A percentile compares a stretch with the other conserved stretches of the same genome.
phyloP scores from a whole-genome alignment of 2,113 vertebrate genomes.

The Perccottus glenii region DNA sequence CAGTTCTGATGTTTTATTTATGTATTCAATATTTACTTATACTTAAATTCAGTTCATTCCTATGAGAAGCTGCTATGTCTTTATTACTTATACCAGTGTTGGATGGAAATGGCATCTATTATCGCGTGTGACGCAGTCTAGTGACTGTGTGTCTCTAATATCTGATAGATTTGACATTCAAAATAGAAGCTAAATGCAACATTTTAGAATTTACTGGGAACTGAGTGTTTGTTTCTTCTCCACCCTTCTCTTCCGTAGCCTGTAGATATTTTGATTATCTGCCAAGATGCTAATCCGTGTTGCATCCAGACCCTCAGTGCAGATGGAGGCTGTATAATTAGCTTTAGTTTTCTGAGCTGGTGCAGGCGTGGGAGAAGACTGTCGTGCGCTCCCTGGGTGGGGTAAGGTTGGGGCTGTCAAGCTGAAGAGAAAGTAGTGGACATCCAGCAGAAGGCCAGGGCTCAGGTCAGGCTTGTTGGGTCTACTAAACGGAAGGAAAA shows the following conservation, averaged over 20 bases:
- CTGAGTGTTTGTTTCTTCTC: not conserved
- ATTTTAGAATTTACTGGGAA: slow-evolving; percentile 31
- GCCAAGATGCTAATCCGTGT: slow-evolving; percentile 48
- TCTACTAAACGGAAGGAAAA: slow-evolving; percentile 6
- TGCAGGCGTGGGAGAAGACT: slow-evolving; percentile 34
- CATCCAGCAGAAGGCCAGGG: slow-evolving; percentile 13
- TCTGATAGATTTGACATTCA: slow-evolving; percentile 3
- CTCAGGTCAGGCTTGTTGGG: slow-evolving; percentile 30
- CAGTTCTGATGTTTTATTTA: slow-evolving; percentile 36
- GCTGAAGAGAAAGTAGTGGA: slow-evolving; percentile 42
- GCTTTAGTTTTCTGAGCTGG: slow-evolving; percentile 46
- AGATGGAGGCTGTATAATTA: slow-evolving; percentile 60
- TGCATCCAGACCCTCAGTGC: slow-evolving; percentile 34
- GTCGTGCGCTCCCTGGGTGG: slow-evolving; percentile 24
- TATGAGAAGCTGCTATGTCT: not conserved
- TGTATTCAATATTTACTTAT: slow-evolving; percentile 29
- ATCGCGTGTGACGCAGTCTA: not conserved
- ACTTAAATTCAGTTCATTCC: not conserved
- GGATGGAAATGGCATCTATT: not conserved
- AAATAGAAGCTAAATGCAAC: slow-evolving; percentile 16
- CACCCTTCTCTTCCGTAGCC: slow-evolving; percentile 25
- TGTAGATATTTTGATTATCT: slow-evolving; percentile 37
- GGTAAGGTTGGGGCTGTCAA: slow-evolving; percentile 7
- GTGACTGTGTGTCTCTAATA: no score
- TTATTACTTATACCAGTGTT: not conserved